Percentiles rank a stretch among this genome's conserved stretches.
These are phyloP conservation scores for Chaetophractus vellerosus DNA, from an alignment of 2,797 vertebrate genomes.

Conservation along the genomic window DNA sequence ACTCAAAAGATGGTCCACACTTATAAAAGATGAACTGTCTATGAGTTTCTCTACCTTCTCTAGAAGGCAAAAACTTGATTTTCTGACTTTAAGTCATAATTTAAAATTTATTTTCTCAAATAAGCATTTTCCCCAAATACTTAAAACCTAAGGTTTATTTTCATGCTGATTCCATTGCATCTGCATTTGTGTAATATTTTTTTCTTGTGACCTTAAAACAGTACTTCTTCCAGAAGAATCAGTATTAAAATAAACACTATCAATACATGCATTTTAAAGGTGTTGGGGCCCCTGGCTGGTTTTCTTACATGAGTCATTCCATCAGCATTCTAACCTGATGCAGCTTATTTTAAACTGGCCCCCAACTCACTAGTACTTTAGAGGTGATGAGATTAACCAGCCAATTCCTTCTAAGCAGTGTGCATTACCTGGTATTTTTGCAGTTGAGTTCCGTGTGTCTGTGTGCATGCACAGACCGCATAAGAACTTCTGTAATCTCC, in stretches of 20 bases:
- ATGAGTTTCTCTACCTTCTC: neutral
- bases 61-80: slow-evolving; percentile 18
- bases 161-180: neutral
- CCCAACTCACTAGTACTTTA: neutral
- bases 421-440: neutral
- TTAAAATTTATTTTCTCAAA: slow-evolving; percentile 39
- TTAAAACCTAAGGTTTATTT: slow-evolving; percentile 26
- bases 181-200: slow-evolving; percentile 28
- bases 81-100: slow-evolving; percentile 10
- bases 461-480: neutral
- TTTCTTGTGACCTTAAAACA: neutral
- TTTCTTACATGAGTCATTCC: slow-evolving; percentile 31
- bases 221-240: neutral
- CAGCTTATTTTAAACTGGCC: neutral
- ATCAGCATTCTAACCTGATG: neutral
- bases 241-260: slow-evolving; percentile 1
- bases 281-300: neutral
- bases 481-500: neutral
- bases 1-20: neutral
- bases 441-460: neutral
- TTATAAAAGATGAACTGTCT: neutral
- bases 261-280: slow-evolving; percentile 3
- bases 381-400: neutral
- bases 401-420: neutral
- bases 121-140: neutral